A percentile compares a stretch with the other conserved stretches of the same genome.
Evolutionary conservation across 2,113 vertebrate species (phyloP).

Genomic region (Perognathus longimembris): DNA sequence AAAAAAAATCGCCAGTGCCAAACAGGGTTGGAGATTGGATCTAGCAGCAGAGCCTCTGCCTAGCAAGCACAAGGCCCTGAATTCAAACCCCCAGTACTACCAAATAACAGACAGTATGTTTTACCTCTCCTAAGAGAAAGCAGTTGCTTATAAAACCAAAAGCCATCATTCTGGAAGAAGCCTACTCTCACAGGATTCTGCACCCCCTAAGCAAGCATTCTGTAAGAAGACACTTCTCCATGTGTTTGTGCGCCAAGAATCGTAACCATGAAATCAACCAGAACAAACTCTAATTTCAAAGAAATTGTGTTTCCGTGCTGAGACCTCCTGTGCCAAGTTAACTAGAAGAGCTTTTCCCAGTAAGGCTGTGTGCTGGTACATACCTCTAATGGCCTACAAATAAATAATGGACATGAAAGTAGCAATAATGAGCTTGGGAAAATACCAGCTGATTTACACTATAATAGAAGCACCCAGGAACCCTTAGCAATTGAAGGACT

Average conservation of each 20-base stretch:
- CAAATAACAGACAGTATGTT: too few relatives aligned
- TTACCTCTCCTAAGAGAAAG: neutral
- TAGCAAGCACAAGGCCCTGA: too few relatives aligned
- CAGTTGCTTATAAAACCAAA: neutral
- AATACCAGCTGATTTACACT: conserved; percentile 75
- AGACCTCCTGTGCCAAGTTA: conserved; percentile 45
- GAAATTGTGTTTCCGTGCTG: conserved; percentile 5
- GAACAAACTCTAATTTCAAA: conserved; percentile 37
- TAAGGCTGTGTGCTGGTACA: conserved; percentile 41
- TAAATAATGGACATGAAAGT: conserved; percentile 75
- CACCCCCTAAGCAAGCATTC: conserved; percentile 15
- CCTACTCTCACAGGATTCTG: neutral
- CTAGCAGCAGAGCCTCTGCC: too few relatives aligned
- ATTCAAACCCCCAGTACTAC: too few relatives aligned
- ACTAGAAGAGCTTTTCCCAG: conserved; percentile 53
- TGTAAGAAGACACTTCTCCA: neutral
- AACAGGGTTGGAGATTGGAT: too few relatives aligned
- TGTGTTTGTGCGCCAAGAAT: neutral
- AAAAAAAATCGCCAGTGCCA: too few relatives aligned
- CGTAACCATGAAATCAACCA: conserved; percentile 15
- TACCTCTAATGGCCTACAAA: conserved; percentile 62
- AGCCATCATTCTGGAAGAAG: neutral
- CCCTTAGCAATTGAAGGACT: conserved; percentile 68
- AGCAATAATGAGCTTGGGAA: conserved; percentile 73
- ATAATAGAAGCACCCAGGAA: conserved; percentile 72